Conservation (phyloP, 2,797 vertebrate species). For the Microcaecilia unicolor region DNA sequence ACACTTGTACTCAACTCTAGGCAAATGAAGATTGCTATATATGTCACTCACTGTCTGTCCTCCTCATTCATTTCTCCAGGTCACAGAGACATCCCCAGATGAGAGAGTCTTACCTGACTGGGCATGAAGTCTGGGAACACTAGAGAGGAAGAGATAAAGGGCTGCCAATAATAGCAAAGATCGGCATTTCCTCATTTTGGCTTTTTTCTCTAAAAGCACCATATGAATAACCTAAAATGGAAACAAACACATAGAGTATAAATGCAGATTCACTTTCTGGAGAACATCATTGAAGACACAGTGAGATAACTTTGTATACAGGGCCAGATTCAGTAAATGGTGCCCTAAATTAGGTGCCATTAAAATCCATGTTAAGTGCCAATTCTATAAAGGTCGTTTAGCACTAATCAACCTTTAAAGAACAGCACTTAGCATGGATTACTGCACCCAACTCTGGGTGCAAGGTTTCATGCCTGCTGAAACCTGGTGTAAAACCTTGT, state of each 20-base stretch:
- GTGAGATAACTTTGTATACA: too few species aligned
- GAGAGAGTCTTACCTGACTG: constrained; percentile 38
- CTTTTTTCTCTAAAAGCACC: constrained; percentile 35
- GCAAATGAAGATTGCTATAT: not conserved
- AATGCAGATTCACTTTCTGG: too few species aligned
- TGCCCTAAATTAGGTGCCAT: too few species aligned
- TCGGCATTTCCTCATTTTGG: constrained; percentile 69
- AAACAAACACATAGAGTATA: not conserved
- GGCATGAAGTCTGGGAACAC: constrained; percentile 45
- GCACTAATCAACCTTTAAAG: too few species aligned
- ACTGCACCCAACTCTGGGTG: too few species aligned
- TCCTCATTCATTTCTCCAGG: not conserved
- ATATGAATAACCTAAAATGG: constrained; percentile 41
- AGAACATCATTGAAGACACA: too few species aligned
- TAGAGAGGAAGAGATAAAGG: constrained; percentile 63
- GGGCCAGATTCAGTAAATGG: too few species aligned
- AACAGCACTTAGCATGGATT: too few species aligned
- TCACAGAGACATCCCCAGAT: not conserved
- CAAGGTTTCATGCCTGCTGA: too few species aligned
- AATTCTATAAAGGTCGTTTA: too few species aligned
- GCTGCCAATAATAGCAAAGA: constrained; percentile 51
- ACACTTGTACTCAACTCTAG: not conserved
- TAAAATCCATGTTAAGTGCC: too few species aligned
- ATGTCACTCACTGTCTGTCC: not conserved
- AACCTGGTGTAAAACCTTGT: too few species aligned